Evolutionary conservation across 2,797 vertebrate species (phyloP).

Genomic region (Prunella strophiata): DNA sequence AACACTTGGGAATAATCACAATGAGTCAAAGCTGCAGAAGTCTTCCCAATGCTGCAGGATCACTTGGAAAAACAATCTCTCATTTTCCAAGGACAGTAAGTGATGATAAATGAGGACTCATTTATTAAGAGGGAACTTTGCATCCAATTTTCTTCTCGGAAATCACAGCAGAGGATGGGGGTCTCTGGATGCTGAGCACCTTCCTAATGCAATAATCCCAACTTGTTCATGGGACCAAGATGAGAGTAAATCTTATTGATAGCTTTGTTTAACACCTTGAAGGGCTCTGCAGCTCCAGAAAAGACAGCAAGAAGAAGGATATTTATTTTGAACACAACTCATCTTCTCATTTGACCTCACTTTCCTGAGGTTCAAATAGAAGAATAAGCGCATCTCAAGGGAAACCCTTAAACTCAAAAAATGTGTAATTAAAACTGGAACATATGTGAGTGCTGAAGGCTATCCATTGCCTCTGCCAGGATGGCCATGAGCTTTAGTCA

Average conservation of each 20-base stretch:
- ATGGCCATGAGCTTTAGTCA: neutral
- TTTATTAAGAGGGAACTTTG: constrained; percentile 25
- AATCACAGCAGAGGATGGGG: neutral
- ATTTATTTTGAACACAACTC: neutral
- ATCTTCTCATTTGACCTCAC: neutral
- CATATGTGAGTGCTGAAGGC: neutral
- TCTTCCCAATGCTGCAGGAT: constrained; percentile 48
- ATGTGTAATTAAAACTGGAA: neutral
- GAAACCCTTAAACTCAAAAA: neutral
- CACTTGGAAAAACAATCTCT: constrained; percentile 59
- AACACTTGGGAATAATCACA: constrained; percentile 67
- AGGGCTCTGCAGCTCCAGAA: neutral
- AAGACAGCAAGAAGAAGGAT: neutral
- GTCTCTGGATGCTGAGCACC: neutral
- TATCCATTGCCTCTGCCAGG: neutral
- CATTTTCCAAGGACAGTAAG: constrained; percentile 57
- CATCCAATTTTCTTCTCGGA: constrained; percentile 21
- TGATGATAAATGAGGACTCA: constrained; percentile 49
- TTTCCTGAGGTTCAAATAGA: neutral
- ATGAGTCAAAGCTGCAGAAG: constrained; percentile 62
- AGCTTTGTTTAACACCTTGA: constrained; percentile 11
- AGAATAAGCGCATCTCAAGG: neutral
- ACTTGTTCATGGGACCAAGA: neutral
- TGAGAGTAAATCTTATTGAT: neutral
- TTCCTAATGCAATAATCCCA: neutral